A percentile compares a stretch with the other conserved stretches of the same genome.
Conservation (phyloP, 2,888 invertebrate genomes). For the Unio delphinus region DNA sequence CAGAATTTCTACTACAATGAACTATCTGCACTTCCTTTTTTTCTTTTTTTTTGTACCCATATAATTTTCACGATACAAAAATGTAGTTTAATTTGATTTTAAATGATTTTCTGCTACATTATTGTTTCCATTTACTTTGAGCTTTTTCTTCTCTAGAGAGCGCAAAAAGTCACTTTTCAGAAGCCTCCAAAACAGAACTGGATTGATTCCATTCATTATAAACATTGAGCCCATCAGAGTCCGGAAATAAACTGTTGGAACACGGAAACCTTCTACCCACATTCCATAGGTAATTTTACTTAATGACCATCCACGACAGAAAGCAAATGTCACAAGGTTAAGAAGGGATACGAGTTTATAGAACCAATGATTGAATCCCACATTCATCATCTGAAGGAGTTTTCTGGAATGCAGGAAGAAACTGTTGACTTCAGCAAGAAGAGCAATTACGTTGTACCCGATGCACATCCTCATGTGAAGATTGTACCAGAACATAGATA, state of each 20-base stretch:
- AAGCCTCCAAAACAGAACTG: conserved; percentile 66
- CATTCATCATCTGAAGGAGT: conserved; percentile 65
- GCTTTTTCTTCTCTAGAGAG: conserved; percentile 8
- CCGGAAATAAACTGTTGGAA: conserved; percentile 49
- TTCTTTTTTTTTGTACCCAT: background rate
- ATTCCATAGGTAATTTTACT: conserved; percentile 55
- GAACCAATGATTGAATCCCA: conserved; percentile 49
- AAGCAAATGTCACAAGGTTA: conserved; percentile 64
- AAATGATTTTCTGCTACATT: conserved; percentile 22
- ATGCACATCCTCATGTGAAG: conserved; percentile 58
- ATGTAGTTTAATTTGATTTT: conserved; percentile 16
- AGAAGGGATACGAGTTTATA: conserved; percentile 56
- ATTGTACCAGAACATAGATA: conserved; percentile 67
- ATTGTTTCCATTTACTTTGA: conserved; percentile 37
- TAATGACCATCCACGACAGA: conserved; percentile 57
- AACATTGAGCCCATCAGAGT: conserved; percentile 53
- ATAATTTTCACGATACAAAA: background rate
- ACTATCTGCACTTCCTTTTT: no score
- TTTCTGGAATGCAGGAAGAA: conserved; percentile 70
- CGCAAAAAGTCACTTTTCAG: conserved; percentile 65
- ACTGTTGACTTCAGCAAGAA: conserved; percentile 69
- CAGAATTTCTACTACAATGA: no score
- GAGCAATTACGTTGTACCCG: conserved; percentile 65
- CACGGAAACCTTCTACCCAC: conserved; percentile 43
- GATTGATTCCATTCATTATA: conserved; percentile 63